Conservation (phyloP, 2,113 vertebrate species). For the Spea bombifrons region DNA sequence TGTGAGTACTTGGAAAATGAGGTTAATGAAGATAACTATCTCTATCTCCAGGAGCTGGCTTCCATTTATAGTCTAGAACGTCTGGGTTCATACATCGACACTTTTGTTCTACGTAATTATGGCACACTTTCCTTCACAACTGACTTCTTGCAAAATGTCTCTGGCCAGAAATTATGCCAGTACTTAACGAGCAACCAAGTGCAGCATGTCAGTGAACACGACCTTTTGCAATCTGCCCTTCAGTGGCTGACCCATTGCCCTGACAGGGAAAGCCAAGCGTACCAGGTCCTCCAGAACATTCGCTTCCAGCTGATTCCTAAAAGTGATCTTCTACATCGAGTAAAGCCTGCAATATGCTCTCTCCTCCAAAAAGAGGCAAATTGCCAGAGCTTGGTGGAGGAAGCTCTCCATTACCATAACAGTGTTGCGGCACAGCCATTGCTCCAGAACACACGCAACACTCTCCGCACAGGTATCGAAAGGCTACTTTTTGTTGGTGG, state of each 20-base stretch:
- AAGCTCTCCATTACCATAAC: slow-evolving; percentile 81
- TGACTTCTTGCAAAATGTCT: slow-evolving; percentile 77
- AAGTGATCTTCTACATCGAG: slow-evolving; percentile 73
- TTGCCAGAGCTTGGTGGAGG: slow-evolving; percentile 81
- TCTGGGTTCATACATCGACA: slow-evolving; percentile 83
- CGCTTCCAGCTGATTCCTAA: slow-evolving; percentile 83
- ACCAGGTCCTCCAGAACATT: slow-evolving; percentile 80
- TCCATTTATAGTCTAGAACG: slow-evolving; percentile 87
- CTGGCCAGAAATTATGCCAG: slow-evolving; percentile 75
- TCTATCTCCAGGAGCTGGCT: slow-evolving; percentile 89
- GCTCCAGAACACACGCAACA: slow-evolving; percentile 76
- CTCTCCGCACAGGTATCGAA: slow-evolving; percentile 71
- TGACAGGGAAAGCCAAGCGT: slow-evolving; percentile 68
- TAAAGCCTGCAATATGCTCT: slow-evolving; percentile 74
- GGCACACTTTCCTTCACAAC: slow-evolving; percentile 78
- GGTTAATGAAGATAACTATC: slow-evolving; percentile 87
- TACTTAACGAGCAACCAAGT: slow-evolving; percentile 82
- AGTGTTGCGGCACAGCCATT: slow-evolving; percentile 76
- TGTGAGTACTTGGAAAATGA: slow-evolving; percentile 90
- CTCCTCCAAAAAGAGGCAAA: slow-evolving; percentile 76
- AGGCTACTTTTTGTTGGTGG: slow-evolving; percentile 86
- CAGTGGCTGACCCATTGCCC: slow-evolving; percentile 85
- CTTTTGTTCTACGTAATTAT: slow-evolving; percentile 81
- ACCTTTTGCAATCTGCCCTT: slow-evolving; percentile 79
- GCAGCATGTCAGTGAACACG: slow-evolving; percentile 81